phyloP scores from a whole-genome alignment of 1,140 invertebrate genomes.

The Trypoxylus dichotomus region DNA sequence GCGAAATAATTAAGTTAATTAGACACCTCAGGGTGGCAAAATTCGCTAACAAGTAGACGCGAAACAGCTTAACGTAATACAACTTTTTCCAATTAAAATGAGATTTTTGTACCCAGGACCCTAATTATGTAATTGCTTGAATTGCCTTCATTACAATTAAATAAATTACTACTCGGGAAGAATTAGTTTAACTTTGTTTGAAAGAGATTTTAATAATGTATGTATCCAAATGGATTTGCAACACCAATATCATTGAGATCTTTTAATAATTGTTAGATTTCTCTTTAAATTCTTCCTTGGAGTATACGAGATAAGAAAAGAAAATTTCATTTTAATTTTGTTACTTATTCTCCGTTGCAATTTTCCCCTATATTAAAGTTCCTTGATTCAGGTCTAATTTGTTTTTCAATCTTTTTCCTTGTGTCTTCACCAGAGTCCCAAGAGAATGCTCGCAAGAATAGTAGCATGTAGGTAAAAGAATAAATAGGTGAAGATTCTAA shows the following conservation, averaged over 20 bases:
- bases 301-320: no score
- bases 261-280: no score
- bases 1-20: slow-evolving; percentile 17
- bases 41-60: not conserved
- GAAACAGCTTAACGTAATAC: not conserved
- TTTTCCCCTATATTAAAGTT: not conserved
- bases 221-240: no score
- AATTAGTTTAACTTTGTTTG: no score
- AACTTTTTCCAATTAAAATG: not conserved
- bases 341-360: not conserved
- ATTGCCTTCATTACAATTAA: not conserved
- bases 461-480: not conserved
- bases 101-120: not conserved
- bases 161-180: not conserved
- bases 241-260: no score
- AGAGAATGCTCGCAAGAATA: not conserved
- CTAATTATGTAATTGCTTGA: slow-evolving; percentile 2
- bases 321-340: no score
- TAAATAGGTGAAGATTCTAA: not conserved
- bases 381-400: not conserved
- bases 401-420: not conserved
- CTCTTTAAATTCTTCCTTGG: no score
- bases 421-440: not conserved
- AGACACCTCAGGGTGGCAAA: not conserved
- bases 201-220: no score